phyloP scores from a whole-genome alignment of 2,797 vertebrate genomes.

The Arrhamphus sclerolepis region DNA sequence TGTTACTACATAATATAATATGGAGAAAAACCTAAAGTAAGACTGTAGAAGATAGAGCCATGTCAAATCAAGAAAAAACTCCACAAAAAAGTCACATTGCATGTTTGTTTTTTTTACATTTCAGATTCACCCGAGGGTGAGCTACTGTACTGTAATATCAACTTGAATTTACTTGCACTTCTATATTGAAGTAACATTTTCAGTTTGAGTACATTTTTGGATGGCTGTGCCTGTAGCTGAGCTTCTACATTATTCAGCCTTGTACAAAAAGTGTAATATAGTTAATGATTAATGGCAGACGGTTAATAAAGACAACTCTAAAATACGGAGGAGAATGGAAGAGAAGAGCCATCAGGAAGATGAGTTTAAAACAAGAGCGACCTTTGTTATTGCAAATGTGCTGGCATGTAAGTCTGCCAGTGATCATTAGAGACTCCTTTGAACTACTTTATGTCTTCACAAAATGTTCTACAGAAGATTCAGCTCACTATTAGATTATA shows the following conservation, averaged over 20 bases:
- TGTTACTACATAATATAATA: conserved; percentile 11
- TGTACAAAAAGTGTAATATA: conserved; percentile 36
- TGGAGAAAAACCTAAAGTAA: conserved; percentile 9
- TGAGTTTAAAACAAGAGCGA: conserved; percentile 46
- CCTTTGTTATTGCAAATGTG: conserved; percentile 52
- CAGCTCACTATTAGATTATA: conserved; percentile 21
- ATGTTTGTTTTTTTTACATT: too few species aligned
- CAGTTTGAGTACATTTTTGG: conserved; percentile 17
- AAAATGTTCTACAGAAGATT: conserved; percentile 52
- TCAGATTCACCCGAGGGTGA: neutral
- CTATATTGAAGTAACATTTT: conserved; percentile 16
- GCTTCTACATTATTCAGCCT: conserved; percentile 57
- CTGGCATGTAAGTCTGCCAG: conserved; percentile 42
- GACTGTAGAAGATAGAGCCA: conserved; percentile 1
- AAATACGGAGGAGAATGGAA: conserved; percentile 40
- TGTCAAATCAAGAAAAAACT: conserved; percentile 18
- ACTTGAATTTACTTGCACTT: conserved; percentile 20
- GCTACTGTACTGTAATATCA: conserved; percentile 7
- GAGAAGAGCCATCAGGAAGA: conserved; percentile 34
- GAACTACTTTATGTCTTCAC: conserved; percentile 47
- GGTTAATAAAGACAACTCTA: conserved; percentile 56
- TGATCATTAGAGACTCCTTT: conserved; percentile 53
- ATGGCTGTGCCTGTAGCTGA: conserved; percentile 32
- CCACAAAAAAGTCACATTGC: neutral
- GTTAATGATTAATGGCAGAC: conserved; percentile 57